Conservation (phyloP, 2,888 invertebrate genomes). For the Coenonympha arcania region DNA sequence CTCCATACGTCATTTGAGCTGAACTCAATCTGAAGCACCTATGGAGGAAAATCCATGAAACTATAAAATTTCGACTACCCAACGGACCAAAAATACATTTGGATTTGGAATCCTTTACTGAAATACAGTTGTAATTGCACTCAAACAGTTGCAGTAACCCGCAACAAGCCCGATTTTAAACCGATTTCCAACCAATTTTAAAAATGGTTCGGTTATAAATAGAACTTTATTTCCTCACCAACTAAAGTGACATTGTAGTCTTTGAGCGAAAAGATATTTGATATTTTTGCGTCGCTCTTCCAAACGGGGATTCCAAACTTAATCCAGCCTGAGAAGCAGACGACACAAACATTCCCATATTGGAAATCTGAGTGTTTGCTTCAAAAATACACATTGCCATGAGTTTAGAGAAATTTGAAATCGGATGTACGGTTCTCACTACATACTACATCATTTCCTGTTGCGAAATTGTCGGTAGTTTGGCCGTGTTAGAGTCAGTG, state of each 20-base stretch:
- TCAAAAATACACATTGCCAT: conserved; percentile 40
- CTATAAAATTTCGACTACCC: too few relatives aligned
- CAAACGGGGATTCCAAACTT: conserved; percentile 25
- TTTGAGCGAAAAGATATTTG: conserved; percentile 21
- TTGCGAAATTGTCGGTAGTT: not conserved
- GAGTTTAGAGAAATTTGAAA: conserved; percentile 46
- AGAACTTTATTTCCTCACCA: conserved; percentile 6
- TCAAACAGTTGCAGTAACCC: too few relatives aligned
- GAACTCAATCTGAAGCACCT: too few relatives aligned
- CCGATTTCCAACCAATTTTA: too few relatives aligned
- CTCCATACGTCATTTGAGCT: too few relatives aligned
- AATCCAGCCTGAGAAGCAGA: conserved; percentile 25
- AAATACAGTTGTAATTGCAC: too few relatives aligned
- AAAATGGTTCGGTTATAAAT: not conserved
- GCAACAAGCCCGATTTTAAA: too few relatives aligned
- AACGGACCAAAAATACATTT: too few relatives aligned
- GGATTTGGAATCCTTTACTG: too few relatives aligned
- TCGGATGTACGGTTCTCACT: conserved; percentile 32
- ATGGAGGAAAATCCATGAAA: too few relatives aligned
- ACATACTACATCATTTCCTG: conserved; percentile 1
- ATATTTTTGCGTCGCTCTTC: conserved; percentile 22
- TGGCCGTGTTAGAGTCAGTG: not conserved
- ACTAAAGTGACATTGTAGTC: conserved; percentile 12
- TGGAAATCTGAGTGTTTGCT: conserved; percentile 47
- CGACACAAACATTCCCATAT: conserved; percentile 39